Evolutionary conservation across 2,113 vertebrate species (phyloP), one percentile per base, ranked within the genome.

Genomic region (Colinus virginianus): DNA sequence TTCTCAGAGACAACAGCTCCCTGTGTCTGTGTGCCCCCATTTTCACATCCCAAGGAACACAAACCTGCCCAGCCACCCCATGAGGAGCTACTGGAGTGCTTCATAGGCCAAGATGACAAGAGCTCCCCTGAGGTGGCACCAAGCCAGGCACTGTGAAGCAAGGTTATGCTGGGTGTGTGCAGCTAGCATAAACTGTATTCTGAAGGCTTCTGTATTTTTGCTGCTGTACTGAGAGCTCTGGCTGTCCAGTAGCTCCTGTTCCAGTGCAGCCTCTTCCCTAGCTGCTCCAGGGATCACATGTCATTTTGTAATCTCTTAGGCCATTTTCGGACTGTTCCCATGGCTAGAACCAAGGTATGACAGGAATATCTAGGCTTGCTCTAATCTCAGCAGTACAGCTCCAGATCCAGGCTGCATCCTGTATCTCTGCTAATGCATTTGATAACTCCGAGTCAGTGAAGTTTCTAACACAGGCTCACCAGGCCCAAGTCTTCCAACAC

Each of bases 101-200:
- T 34, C 45, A 26, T 26, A 62, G 45, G 45, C n/a, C 2, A 2
- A 72, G 45, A 42, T 7, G 13, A 43, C 0, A 0, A 28, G 32
- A 61, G 40, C 53, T 90, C 38, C 40, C 53, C 17, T 14, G 49
- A 11, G 58, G 42, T 66, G 42, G 28, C 63, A 66, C 42, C 42
- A 45, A 32, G 42, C 30, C 63, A 43, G 63, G 12, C 40, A 30
- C 19, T 30, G 28, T 14, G 28, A 43, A 66, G 20, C 20, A 32
- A 42, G 42, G 63, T 45, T 45, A 43, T 30, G 30, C 30, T 66
- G 42, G 63, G 63, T 21, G 13, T 11, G 20, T 21, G 20, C 63
- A 66, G 32, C 18, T 14, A 66, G 20, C 42, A 45, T 14, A 32
- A 30, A 22, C 30, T 40, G 36, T 25, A 30, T 32, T 66, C 63